Conservation (phyloP, 2,113 vertebrate species). For the Prunella fulvescens region DNA sequence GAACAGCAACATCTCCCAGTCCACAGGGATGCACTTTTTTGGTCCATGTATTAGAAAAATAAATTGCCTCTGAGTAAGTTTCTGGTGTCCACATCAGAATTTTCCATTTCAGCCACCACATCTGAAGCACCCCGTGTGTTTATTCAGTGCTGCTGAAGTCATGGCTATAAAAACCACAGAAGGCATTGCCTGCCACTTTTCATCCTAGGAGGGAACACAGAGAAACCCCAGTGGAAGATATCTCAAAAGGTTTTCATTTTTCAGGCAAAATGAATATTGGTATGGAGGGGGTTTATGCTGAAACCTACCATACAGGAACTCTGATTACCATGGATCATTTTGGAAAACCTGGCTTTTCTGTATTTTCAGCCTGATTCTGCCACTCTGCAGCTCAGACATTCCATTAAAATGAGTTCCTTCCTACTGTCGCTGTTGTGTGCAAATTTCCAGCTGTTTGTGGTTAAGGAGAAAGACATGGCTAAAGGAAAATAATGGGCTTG, state of each 20-base stretch:
- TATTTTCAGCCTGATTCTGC: background rate
- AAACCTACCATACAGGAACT: background rate
- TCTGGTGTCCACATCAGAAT: background rate
- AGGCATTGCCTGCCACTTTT: background rate
- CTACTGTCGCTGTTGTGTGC: conserved; percentile 26
- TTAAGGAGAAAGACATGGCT: background rate
- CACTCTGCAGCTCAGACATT: conserved; percentile 31
- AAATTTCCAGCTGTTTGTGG: conserved; percentile 37
- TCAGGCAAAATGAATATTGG: background rate
- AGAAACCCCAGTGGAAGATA: background rate
- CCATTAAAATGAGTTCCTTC: conserved; percentile 42
- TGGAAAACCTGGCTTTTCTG: background rate
- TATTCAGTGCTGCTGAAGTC: background rate
- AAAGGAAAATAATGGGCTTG: background rate
- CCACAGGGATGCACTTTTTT: background rate
- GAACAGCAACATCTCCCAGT: background rate
- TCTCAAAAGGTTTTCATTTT: background rate
- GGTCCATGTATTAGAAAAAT: background rate
- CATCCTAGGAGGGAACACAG: background rate
- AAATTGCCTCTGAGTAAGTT: background rate
- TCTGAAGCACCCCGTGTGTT: background rate
- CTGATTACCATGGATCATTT: background rate
- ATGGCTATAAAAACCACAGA: background rate
- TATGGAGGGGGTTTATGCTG: background rate
- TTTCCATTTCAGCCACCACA: conserved; percentile 4